Evolutionary conservation across 2,797 vertebrate genomes (phyloP), one percentile per base, ranked within the genome.

Genomic region (Eurystomus glaucurus): DNA sequence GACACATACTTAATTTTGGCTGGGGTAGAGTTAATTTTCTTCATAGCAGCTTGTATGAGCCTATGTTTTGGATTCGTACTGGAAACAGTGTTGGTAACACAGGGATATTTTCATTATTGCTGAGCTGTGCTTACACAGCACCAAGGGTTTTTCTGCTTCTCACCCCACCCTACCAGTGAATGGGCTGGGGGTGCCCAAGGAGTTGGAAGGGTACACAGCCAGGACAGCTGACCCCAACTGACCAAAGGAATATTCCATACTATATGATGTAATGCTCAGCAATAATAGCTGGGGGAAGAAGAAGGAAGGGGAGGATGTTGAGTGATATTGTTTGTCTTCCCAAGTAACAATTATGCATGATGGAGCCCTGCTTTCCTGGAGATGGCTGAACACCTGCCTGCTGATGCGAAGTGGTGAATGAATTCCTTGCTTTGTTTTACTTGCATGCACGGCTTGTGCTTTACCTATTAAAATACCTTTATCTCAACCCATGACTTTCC

Each of bases 271-370:
- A 11, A 31, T 11, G 55, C 20, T 50, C 19, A 33, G 35, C 23
- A 43, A 48, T 6, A 45, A 75, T 69, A 75, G 6, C 31, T 19
- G 1, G 4, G 6, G 52, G 37, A n/a, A 79, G 26, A 25, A 60
- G 26, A 21, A 80, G 26, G 74, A 68, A n/a, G 3, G 6, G 10
- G 9, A 10, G 14, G 8, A 29, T 2, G 1, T 18, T 61, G n/a
- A 74, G 16, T 4, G 1, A 61, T n/a, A 26, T 11, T 1, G 1
- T 50, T 88, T 78, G 33, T 45, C 37, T 77, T 74, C 51, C 62
- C 51, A 57, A 61, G 37, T 8, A 12, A n/a, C 17, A 0, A 0
- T 20, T 45, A 21, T 0, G 1, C 0, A 0, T 37, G 72, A 25
- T 4, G 23, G 26, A 72, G n/a, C 25, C 35, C 48, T 26, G 33